Base-by-base conservation (phyloP, 1,140 invertebrate species). In the Drosophila sturtevanti region DNA sequence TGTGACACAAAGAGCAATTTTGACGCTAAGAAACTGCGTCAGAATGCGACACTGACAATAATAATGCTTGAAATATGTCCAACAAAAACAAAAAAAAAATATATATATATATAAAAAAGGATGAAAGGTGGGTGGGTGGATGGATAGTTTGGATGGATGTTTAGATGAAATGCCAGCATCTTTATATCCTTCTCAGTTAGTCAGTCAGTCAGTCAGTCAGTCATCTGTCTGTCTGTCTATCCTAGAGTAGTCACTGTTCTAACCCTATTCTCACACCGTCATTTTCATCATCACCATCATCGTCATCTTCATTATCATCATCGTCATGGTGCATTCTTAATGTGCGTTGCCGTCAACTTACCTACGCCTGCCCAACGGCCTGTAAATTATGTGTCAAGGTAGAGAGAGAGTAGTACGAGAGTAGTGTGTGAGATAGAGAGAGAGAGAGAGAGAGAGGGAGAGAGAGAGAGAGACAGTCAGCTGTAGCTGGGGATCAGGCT, bases 361-460 rank as follows among this genome's bases (percentile, higher is more conserved):
- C 41, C 41, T 16, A 48, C 41, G 70, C 63, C 65, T 86, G 81
- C 79, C 81, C 75, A 86, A 81, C 82, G 71, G 74, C 52, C 78
- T 70, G 82, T 81, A 80, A 86, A 86, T 69, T 79, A 48, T 48
- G 82, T 86, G 82, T 86, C 81, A 86, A 86, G 81, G 81, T 86
- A 52, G 81, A 63, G 56, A 14, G 24, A 66, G 63, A 63, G 66
- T 31, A 6, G n/a, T n/a, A n/a, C n/a, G n/a, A n/a, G 71, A 56
- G 73, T 24, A 55, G 61, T 34, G 37, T n/a, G 61, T 52, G 10
- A 38, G 11, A 38, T 11, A 14, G 37, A 4, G 37, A 38, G 12
- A 38, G n/a, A 38, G 37, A 38, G 4, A n/a, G n/a, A 11, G 37
- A 31, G 3, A 4, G 12, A 14, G 35, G 12, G 11, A 4, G 11